Evolutionary conservation across 2,113 vertebrate species (phyloP).

Genomic region (Phoenicopterus ruber): DNA sequence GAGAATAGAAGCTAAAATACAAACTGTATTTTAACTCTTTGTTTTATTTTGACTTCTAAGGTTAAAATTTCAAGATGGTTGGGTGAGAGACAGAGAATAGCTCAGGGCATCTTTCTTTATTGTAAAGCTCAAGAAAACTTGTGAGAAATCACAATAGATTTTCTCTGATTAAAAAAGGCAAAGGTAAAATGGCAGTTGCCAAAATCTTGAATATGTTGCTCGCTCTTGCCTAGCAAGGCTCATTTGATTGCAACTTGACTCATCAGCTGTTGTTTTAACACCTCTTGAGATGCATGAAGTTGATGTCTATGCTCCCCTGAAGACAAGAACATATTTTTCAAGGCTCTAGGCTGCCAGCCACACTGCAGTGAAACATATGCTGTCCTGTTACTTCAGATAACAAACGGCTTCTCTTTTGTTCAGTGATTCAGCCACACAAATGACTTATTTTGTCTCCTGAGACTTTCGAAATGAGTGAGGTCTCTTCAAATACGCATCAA

Average conservation of each 20-base stretch:
- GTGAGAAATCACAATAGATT: not conserved
- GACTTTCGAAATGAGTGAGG: conserved; percentile 22
- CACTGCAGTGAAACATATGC: conserved; percentile 15
- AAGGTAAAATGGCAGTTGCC: not conserved
- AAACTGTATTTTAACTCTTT: not conserved
- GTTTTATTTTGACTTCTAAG: not conserved
- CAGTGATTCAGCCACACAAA: not conserved
- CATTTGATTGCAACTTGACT: conserved; percentile 23
- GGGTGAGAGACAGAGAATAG: not conserved
- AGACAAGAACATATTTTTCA: conserved; percentile 33
- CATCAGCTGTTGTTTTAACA: conserved; percentile 25
- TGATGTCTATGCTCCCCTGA: not conserved
- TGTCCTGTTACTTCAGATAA: conserved; percentile 18
- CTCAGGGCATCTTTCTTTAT: not conserved
- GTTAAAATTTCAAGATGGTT: not conserved
- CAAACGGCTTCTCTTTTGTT: not conserved
- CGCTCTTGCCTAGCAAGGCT: not conserved
- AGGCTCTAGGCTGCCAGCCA: not conserved
- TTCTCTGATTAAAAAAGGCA: not conserved
- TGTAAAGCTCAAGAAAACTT: not conserved
- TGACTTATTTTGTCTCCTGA: not conserved
- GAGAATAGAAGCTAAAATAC: not conserved
- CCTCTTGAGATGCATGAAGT: not conserved
- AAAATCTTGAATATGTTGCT: not conserved
- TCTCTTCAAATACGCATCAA: conserved; percentile 2